Evolutionary conservation across 2,888 invertebrate genomes (phyloP).

Genomic region (Phlogophora meticulosa): DNA sequence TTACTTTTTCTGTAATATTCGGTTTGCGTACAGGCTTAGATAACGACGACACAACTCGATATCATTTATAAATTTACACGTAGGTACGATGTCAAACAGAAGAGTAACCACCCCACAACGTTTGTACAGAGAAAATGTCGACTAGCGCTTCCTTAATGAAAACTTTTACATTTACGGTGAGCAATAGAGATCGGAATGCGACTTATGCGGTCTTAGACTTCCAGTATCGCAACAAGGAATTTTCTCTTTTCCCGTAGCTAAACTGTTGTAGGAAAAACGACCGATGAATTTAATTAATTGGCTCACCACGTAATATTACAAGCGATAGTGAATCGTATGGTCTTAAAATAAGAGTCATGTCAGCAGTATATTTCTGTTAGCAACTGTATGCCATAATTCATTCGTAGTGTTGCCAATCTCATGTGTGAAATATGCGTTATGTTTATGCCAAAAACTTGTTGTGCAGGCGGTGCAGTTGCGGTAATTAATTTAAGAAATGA

Average conservation of each 20-base stretch:
- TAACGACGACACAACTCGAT: too few relatives aligned
- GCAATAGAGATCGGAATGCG: conserved; percentile 75
- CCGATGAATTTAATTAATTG: conserved; percentile 84
- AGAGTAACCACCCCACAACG: too few relatives aligned
- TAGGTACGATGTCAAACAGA: too few relatives aligned
- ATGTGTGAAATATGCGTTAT: conserved; percentile 53
- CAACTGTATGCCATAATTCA: conserved; percentile 41
- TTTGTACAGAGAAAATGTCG: too few relatives aligned
- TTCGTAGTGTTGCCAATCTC: conserved; percentile 55
- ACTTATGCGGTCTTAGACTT: conserved; percentile 65
- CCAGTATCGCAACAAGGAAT: conserved; percentile 57
- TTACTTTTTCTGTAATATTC: too few relatives aligned
- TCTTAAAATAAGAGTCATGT: conserved; percentile 16
- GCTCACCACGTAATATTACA: conserved; percentile 59
- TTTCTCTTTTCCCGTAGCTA: conserved; percentile 80
- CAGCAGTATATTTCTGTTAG: conserved; percentile 22
- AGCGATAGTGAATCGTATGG: conserved; percentile 21
- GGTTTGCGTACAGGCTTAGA: too few relatives aligned
- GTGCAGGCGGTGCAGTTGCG: conserved; percentile 39
- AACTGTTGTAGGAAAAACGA: conserved; percentile 79
- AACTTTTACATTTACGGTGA: conserved; percentile 76
- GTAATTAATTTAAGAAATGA: conserved; percentile 51
- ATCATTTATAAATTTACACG: too few relatives aligned
- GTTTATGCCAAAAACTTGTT: conserved; percentile 57
- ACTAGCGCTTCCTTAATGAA: conserved; percentile 50